Conservation (phyloP, 2,888 invertebrate genomes). For the Tryphoninae sp. region DNA sequence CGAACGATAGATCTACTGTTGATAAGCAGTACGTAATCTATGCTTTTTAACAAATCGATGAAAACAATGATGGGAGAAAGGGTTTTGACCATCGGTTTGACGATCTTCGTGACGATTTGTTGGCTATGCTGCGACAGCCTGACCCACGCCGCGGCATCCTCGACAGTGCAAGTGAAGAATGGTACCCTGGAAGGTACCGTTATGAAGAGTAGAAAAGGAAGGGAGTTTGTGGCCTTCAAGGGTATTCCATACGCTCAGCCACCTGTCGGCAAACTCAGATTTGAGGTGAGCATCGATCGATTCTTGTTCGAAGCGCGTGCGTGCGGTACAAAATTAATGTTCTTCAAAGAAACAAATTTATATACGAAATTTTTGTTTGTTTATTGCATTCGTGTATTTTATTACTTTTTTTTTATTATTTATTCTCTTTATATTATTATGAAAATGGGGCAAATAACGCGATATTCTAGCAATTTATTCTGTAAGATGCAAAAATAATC, state of each 20-base stretch:
- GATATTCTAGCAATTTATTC: too few relatives aligned
- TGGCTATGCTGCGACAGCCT: slow-evolving; percentile 41
- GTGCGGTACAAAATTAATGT: not conserved
- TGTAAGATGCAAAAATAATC: too few relatives aligned
- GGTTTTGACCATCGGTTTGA: not conserved
- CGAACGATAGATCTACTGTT: not conserved
- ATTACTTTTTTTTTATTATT: too few relatives aligned
- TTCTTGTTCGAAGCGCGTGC: not conserved
- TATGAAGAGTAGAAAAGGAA: slow-evolving; percentile 83
- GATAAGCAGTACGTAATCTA: not conserved
- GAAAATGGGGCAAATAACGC: too few relatives aligned
- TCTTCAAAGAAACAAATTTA: not conserved
- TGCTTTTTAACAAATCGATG: not conserved
- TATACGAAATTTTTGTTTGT: not conserved
- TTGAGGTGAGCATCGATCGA: slow-evolving; percentile 82
- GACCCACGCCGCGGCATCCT: slow-evolving; percentile 60
- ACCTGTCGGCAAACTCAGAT: slow-evolving; percentile 85
- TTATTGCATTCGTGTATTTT: too few relatives aligned
- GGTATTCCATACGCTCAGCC: slow-evolving; percentile 86
- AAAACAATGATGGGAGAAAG: not conserved
- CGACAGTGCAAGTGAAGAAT: slow-evolving; percentile 80
- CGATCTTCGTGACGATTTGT: slow-evolving; percentile 47
- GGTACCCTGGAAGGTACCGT: slow-evolving; percentile 84
- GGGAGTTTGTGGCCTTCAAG: slow-evolving; percentile 84
- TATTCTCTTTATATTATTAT: too few relatives aligned